Conservation (phyloP, 2,113 vertebrate species). For the Myiopsitta monachus region DNA sequence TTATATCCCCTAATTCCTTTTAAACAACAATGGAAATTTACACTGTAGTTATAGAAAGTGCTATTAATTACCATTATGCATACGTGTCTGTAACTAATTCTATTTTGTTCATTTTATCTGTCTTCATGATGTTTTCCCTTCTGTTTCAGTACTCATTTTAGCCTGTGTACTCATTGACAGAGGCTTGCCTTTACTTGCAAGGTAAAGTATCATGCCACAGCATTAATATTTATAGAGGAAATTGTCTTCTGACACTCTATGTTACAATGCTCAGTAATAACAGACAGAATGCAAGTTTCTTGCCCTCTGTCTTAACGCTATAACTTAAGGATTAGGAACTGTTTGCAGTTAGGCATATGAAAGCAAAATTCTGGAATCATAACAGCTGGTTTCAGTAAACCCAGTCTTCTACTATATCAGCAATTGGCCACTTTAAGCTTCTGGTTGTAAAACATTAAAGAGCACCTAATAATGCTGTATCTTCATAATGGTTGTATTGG, state of each 20-base stretch:
- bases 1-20: background rate
- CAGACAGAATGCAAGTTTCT: background rate
- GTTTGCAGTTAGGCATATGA: background rate
- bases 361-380: background rate
- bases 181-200: background rate
- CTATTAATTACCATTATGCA: background rate
- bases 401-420: background rate
- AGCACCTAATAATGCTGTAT: background rate
- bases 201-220: background rate
- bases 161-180: background rate
- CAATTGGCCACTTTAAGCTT: background rate
- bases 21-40: background rate
- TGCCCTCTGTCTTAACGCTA: background rate
- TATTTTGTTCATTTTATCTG: background rate
- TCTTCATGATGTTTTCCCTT: background rate
- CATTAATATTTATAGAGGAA: background rate
- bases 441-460: background rate
- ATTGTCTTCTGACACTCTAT: background rate
- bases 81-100: background rate
- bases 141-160: background rate
- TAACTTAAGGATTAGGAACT: background rate
- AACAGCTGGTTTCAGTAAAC: background rate
- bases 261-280: background rate
- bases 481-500: background rate
- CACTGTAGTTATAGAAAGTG: background rate